phyloP scores from a whole-genome alignment of 1,140 invertebrate genomes.

The Heliconius eleuchia region DNA sequence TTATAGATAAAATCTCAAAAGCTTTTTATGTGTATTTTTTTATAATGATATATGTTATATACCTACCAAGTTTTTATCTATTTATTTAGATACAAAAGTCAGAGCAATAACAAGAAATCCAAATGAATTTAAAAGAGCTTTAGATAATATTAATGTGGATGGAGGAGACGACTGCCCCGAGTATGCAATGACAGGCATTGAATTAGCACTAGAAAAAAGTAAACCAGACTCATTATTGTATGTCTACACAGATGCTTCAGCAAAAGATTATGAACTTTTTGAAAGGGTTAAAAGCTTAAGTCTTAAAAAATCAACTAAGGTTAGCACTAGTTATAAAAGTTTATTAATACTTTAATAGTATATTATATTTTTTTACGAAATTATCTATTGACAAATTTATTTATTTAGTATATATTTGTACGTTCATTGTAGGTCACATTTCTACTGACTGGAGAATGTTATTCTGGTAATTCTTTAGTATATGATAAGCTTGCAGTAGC shows the following conservation, averaged over 20 bases:
- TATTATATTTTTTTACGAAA: not conserved
- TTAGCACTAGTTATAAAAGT: conserved; percentile 20
- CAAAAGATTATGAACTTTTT: conserved; percentile 62
- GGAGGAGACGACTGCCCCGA: conserved; percentile 86
- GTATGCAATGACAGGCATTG: conserved; percentile 83
- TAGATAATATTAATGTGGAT: conserved; percentile 78
- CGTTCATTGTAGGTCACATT: conserved; percentile 49
- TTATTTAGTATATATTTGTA: not conserved
- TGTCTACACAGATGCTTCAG: conserved; percentile 86
- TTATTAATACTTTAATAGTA: not conserved
- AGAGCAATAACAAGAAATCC: conserved; percentile 44
- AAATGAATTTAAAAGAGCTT: conserved; percentile 52
- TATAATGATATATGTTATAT: not conserved
- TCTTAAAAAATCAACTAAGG: conserved; percentile 57
- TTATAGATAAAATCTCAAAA: too few species aligned
- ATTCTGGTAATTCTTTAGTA: conserved; percentile 32
- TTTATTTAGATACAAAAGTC: conserved; percentile 37
- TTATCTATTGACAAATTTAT: not conserved
- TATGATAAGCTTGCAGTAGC: conserved; percentile 48
- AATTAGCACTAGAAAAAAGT: conserved; percentile 81
- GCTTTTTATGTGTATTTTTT: too few species aligned
- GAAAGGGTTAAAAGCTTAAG: conserved; percentile 46
- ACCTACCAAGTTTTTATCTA: not conserved
- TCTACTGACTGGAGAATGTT: conserved; percentile 54
- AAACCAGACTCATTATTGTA: conserved; percentile 84